Percentiles rank a stretch among this genome's conserved stretches.
phyloP scores from a whole-genome alignment of 2,113 vertebrate species.

The Rhadina sibilatrix region DNA sequence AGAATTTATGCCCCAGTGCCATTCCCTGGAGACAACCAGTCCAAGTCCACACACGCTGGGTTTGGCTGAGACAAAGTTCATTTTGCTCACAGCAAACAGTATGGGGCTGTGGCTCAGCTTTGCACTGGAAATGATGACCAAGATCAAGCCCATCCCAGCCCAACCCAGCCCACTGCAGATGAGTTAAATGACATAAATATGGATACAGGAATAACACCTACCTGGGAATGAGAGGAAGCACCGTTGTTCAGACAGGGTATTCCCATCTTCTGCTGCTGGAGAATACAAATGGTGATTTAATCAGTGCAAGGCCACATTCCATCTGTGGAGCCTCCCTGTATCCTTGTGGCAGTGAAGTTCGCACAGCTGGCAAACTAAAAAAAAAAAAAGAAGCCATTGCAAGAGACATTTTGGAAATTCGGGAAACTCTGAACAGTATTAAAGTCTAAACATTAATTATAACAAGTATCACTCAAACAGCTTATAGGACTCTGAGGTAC shows the following conservation, averaged over 20 bases:
- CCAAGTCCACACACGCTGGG: background rate
- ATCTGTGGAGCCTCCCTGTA: background rate
- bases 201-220: background rate
- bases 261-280: background rate
- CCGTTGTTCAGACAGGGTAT: background rate
- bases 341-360: background rate
- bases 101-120: fast-evolving
- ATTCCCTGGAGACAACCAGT: background rate
- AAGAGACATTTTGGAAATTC: slow-evolving; percentile 27
- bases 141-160: background rate
- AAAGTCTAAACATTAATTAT: slow-evolving; percentile 63
- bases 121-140: background rate
- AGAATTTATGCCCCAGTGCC: background rate
- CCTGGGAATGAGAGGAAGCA: background rate
- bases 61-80: background rate
- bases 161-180: background rate
- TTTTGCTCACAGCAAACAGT: background rate
- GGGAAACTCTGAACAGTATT: slow-evolving; percentile 21
- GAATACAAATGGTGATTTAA: background rate
- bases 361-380: slow-evolving; percentile 1
- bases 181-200: background rate
- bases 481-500: slow-evolving; percentile 27
- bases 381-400: background rate
- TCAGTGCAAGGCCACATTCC: background rate
- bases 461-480: slow-evolving; percentile 44